phyloP scores from a whole-genome alignment of 2,888 invertebrate genomes.

The Nebria brevicollis region DNA sequence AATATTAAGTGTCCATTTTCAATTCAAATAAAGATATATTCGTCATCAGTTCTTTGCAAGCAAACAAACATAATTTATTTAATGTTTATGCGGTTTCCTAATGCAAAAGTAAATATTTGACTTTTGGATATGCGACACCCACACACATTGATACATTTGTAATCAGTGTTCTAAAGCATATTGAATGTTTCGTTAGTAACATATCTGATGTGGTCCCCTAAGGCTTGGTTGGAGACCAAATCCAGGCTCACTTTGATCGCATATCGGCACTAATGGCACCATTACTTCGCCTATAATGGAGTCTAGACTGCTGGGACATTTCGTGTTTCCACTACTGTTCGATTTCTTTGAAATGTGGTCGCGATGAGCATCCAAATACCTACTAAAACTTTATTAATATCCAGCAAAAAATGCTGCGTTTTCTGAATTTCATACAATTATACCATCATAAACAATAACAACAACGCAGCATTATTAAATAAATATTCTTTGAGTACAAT shows the following conservation, averaged over 20 bases:
- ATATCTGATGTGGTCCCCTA: slow-evolving; percentile 4
- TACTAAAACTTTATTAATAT: background rate
- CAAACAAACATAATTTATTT: background rate
- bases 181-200: slow-evolving; percentile 42
- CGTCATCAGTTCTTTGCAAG: background rate
- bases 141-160: background rate
- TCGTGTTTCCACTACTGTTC: slow-evolving; percentile 37
- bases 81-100: background rate
- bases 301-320: slow-evolving; percentile 44
- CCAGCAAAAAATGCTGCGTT: background rate
- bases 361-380: background rate
- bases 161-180: slow-evolving; percentile 33
- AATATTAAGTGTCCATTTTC: background rate
- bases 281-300: slow-evolving; percentile 45
- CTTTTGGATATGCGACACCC: background rate
- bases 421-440: background rate
- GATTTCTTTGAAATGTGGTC: slow-evolving; percentile 20
- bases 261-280: slow-evolving; percentile 44
- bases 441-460: background rate
- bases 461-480: no score
- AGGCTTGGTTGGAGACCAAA: slow-evolving; percentile 4
- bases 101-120: background rate
- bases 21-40: background rate
- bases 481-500: no score
- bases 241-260: slow-evolving; percentile 29